Evolutionary conservation across 2,113 vertebrate genomes (phyloP).

Genomic region (cat (Felis catus)): DNA sequence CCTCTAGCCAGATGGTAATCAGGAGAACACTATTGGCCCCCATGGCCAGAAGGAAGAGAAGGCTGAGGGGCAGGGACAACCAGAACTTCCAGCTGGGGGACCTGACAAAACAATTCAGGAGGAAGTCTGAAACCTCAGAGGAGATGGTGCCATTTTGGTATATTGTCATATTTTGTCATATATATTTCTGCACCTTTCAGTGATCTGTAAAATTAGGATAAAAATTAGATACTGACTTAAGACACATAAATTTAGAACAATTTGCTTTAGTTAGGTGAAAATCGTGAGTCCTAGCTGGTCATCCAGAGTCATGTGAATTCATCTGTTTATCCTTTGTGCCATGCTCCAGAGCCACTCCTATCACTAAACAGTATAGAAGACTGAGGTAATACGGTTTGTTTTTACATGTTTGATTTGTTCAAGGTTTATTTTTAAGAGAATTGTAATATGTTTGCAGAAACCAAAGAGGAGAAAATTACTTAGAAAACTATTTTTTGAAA

Average conservation of each 20-base stretch:
- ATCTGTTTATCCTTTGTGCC: background rate
- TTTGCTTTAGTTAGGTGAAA: background rate
- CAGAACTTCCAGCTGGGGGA: conserved; percentile 28
- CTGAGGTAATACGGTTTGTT: background rate
- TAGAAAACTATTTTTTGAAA: background rate
- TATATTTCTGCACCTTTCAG: background rate
- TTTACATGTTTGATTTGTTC: background rate
- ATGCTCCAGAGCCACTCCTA: background rate
- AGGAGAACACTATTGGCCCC: conserved; percentile 54
- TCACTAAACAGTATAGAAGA: background rate
- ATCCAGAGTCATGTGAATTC: background rate
- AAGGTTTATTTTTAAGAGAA: background rate
- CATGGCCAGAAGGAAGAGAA: conserved; percentile 63
- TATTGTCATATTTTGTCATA: background rate
- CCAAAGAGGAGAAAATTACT: background rate
- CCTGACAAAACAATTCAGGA: conserved; percentile 66
- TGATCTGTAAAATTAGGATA: conserved; percentile 48
- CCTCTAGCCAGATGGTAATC: background rate
- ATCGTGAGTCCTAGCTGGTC: background rate
- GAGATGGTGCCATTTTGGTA: background rate
- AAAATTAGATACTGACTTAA: background rate
- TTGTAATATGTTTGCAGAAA: background rate
- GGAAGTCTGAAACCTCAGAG: conserved; percentile 26
- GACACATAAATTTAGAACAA: background rate
- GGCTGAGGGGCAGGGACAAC: conserved; percentile 51